phyloP scores from a whole-genome alignment of 2,888 invertebrate genomes.

The Ypsolopha scabrella region DNA sequence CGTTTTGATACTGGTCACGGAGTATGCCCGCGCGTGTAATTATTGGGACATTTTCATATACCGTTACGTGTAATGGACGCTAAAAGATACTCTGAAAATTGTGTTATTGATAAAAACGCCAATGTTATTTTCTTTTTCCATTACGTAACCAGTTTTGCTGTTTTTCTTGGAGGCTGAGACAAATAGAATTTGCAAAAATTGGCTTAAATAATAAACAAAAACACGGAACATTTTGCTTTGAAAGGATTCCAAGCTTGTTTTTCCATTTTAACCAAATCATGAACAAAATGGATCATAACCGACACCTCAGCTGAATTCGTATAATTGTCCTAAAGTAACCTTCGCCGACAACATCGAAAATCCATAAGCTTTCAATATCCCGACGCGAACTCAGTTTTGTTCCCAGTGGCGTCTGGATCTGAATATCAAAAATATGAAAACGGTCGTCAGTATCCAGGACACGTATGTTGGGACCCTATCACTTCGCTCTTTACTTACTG shows the following conservation, averaged over 20 bases:
- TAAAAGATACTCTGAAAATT: too few species aligned
- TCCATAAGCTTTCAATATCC: slow-evolving; percentile 69
- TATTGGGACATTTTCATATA: not conserved
- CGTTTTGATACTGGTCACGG: slow-evolving; percentile 17
- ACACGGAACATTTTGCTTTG: too few species aligned
- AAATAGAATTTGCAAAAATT: not conserved
- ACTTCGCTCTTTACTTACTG: slow-evolving; percentile 67
- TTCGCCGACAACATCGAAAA: slow-evolving; percentile 52
- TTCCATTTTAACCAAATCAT: too few species aligned
- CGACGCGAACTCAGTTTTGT: slow-evolving; percentile 64
- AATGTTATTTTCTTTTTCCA: too few species aligned
- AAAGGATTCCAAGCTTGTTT: too few species aligned
- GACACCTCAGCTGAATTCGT: not conserved
- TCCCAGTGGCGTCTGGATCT: slow-evolving; percentile 62
- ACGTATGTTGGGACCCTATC: slow-evolving; percentile 69
- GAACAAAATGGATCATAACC: too few species aligned
- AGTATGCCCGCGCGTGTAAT: not conserved
- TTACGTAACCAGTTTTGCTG: too few species aligned
- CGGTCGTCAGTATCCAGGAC: slow-evolving; percentile 62
- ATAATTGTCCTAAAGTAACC: too few species aligned
- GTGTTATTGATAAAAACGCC: too few species aligned
- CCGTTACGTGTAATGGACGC: too few species aligned
- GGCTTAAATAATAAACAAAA: too few species aligned
- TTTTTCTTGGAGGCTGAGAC: not conserved
- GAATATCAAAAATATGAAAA: slow-evolving; percentile 68